Base-by-base conservation (phyloP, 2,797 vertebrate species). In the Austrolebias charrua region DNA sequence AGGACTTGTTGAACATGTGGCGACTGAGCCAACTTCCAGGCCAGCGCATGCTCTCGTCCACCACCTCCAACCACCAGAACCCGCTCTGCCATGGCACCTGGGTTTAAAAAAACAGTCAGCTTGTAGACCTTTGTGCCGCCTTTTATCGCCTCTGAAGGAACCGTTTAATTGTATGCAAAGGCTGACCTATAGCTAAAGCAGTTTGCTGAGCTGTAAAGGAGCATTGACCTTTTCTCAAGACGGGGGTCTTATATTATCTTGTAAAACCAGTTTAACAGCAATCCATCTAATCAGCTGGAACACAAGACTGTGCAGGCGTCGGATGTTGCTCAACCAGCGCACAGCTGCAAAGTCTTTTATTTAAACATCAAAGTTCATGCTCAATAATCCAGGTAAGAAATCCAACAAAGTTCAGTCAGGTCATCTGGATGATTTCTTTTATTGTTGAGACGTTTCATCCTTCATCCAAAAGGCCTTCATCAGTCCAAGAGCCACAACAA, bases 1-100 rank as follows among this genome's bases (percentile, higher is more conserved):
- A 94, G 88, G 7, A 99, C 94, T 10, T 95, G 92, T 73, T 93
- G 92, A 42, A 98, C 64, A 0, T 85, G 95, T 0, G 86, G 79
- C 0, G 97, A 98, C 86, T 96, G 96, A 9, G 96, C 94, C 86
- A 99, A 60, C 72, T 97, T 99, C 96, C 96, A 98, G 18, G 96
- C 95, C 76, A 99, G 80, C 0, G 93, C 86, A 0, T 99, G 97
- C 58, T 99, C 97, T 62, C 97, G 93, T 3, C 94, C 97, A 0
- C 97, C 96, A 0, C 85, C 81, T 61, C 97, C 97, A 1, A 99
- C 90, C 56, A 99, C 92, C 85, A 99, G 92, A 66, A 98, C 93
- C 2, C 64, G 91, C 58, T 94, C 94, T 1, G 95, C 90, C 97
- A 98, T 98, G 62, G 71, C 18, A 60, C 59, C 92, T 92, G 63